These are phyloP conservation scores for Pseudomyrmex gracilis DNA, from an alignment of 1,140 invertebrate genomes.

Conservation along the genomic window DNA sequence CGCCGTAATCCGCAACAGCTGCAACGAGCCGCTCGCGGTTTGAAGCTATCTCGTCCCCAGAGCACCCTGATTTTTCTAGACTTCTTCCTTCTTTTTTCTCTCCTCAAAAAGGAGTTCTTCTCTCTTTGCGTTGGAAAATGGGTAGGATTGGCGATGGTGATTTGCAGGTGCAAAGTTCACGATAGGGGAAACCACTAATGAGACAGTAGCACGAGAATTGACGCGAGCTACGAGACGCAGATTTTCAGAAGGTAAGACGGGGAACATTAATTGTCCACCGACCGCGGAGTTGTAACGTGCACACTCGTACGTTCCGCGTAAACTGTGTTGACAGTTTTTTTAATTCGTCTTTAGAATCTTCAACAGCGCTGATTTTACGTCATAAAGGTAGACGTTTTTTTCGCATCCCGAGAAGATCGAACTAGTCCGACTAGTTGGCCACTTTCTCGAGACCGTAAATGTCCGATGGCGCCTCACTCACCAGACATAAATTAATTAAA, in stretches of 20 bases:
- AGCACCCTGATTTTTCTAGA: slow-evolving; percentile 55
- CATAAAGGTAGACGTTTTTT: not conserved
- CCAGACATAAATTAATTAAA: slow-evolving; percentile 85
- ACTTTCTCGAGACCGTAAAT: slow-evolving; percentile 36
- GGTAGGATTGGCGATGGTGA: slow-evolving; percentile 59
- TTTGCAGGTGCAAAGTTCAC: slow-evolving; percentile 82
- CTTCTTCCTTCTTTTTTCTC: not conserved
- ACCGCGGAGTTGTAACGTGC: slow-evolving; percentile 31
- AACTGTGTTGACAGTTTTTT: slow-evolving; percentile 18
- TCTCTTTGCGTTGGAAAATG: slow-evolving; percentile 55
- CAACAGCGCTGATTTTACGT: not conserved
- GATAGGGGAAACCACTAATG: slow-evolving; percentile 76
- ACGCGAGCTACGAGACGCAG: slow-evolving; percentile 66
- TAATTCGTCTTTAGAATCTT: slow-evolving; percentile 49
- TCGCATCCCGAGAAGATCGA: slow-evolving; percentile 24
- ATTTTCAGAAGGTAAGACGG: slow-evolving; percentile 73
- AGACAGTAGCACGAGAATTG: slow-evolving; percentile 53
- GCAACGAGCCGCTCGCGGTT: slow-evolving; percentile 34
- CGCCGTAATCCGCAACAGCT: slow-evolving; percentile 76
- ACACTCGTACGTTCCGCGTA: slow-evolving; percentile 37
- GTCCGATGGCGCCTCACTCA: slow-evolving; percentile 81
- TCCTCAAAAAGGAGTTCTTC: not conserved
- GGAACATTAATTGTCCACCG: slow-evolving; percentile 71
- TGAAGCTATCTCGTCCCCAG: slow-evolving; percentile 16
- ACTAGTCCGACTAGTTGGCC: not conserved